These are phyloP conservation scores for Chironomus striatipennis DNA, from an alignment of 1,140 invertebrate species.

Conservation along the genomic window DNA sequence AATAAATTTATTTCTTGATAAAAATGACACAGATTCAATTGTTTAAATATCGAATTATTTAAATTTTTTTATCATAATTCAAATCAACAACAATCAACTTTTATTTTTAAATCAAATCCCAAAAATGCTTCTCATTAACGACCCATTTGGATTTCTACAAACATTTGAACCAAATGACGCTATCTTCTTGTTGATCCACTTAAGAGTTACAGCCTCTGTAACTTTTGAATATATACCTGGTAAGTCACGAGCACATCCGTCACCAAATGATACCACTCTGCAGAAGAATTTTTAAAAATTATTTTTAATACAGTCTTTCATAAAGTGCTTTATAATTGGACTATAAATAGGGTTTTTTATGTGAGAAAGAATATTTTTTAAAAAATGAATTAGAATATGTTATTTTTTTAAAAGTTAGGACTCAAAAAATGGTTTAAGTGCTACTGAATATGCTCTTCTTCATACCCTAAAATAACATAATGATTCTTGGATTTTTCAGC, in stretches of 20 bases:
- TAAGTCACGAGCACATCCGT: neutral
- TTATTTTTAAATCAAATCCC: neutral
- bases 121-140: no score
- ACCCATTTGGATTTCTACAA: neutral
- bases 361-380: no score
- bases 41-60: no score
- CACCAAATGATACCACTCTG: neutral
- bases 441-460: no score
- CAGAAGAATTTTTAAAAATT: neutral
- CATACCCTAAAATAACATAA: neutral
- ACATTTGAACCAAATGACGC: neutral
- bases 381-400: no score
- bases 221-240: neutral
- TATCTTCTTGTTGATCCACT: neutral
- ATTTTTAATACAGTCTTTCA: no score
- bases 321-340: no score
- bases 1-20: neutral
- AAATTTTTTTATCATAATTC: no score
- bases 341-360: no score
- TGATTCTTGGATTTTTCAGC: neutral
- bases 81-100: neutral
- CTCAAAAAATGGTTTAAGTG: no score
- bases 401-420: no score
- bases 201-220: neutral
- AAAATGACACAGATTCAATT: no score